Conservation (phyloP, 2,113 vertebrate species). For the Tinamus guttatus region DNA sequence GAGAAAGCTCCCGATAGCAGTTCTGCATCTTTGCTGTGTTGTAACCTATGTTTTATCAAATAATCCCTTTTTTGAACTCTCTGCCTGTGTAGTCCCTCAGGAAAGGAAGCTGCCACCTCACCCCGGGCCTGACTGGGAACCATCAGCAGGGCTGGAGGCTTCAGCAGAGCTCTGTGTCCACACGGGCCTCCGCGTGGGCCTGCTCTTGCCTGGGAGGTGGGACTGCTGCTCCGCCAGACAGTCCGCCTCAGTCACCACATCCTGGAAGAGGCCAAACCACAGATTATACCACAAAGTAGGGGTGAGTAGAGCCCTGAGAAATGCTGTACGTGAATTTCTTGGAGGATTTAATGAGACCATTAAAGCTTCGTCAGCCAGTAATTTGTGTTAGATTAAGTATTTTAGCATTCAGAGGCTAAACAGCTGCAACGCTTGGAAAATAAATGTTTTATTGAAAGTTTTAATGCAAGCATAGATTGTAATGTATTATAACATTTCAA, state of each 20-base stretch:
- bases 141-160: not conserved
- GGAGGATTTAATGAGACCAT: not conserved
- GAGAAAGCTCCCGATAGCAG: not conserved
- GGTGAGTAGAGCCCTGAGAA: not conserved
- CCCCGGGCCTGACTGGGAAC: not conserved
- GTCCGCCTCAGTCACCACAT: not conserved
- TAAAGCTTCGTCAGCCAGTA: not conserved
- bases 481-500: not conserved
- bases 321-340: not conserved
- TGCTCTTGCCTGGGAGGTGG: not conserved
- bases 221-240: not conserved
- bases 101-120: not conserved
- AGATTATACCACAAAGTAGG: fast-evolving
- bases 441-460: not conserved
- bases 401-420: not conserved
- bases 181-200: not conserved
- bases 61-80: not conserved
- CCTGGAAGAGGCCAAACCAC: not conserved
- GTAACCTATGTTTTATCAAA: not conserved
- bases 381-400: not conserved
- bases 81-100: not conserved
- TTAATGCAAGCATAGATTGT: not conserved
- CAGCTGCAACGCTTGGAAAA: not conserved
- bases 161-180: not conserved
- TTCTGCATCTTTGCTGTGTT: not conserved